phyloP scores from a whole-genome alignment of 2,797 vertebrate genomes.

The Arrhamphus sclerolepis region DNA sequence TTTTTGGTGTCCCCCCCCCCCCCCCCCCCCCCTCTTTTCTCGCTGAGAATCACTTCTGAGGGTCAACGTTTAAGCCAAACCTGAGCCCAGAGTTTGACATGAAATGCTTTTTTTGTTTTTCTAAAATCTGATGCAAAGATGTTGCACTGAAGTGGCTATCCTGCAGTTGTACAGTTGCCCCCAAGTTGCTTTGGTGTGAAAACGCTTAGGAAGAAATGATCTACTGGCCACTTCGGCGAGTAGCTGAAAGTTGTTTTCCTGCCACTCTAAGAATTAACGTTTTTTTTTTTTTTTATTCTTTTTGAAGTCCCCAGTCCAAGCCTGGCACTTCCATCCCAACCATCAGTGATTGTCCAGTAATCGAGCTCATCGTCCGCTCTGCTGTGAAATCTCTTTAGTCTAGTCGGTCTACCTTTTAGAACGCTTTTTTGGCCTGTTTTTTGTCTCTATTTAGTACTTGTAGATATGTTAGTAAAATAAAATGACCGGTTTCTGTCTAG shows the following conservation, averaged over 20 bases:
- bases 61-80: slow-evolving; percentile 45
- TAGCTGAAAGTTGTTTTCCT: slow-evolving; percentile 35
- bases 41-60: slow-evolving; percentile 69
- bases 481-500: slow-evolving; percentile 58
- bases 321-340: slow-evolving; percentile 21
- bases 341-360: slow-evolving; percentile 25
- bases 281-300: slow-evolving; percentile 13
- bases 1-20: too few relatives aligned
- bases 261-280: slow-evolving; percentile 49
- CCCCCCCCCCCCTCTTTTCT: too few relatives aligned
- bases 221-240: slow-evolving; percentile 48
- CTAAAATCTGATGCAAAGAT: slow-evolving; percentile 45
- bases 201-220: slow-evolving; percentile 9
- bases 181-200: slow-evolving; percentile 23
- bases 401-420: slow-evolving; percentile 49
- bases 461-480: slow-evolving; percentile 55
- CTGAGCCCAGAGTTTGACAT: slow-evolving; percentile 53
- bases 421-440: slow-evolving; percentile 52
- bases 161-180: slow-evolving; percentile 38
- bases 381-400: slow-evolving; percentile 41
- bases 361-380: slow-evolving; percentile 23
- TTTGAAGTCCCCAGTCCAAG: not conserved
- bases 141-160: slow-evolving; percentile 72
- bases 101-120: slow-evolving; percentile 33
- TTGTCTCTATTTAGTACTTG: slow-evolving; percentile 53